phyloP scores from a whole-genome alignment of 2,888 invertebrate genomes.

The Drosophila mimica region DNA sequence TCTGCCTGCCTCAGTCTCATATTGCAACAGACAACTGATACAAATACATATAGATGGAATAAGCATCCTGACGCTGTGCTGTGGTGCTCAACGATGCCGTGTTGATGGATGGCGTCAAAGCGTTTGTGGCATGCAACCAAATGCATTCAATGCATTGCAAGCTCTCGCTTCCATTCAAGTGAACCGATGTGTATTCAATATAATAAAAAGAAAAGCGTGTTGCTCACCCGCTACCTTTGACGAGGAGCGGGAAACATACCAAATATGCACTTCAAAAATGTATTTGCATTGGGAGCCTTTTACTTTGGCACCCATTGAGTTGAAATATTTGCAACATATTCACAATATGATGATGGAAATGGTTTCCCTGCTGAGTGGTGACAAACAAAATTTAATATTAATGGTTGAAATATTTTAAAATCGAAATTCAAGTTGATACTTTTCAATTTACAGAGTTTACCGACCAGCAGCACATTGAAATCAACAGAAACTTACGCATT shows the following conservation, averaged over 20 bases:
- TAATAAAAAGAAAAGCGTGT: constrained; percentile 33
- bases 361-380: background rate
- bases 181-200: constrained; percentile 68
- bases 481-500: background rate
- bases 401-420: background rate
- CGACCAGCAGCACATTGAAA: background rate
- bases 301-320: constrained; percentile 34
- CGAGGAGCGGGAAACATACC: constrained; percentile 8
- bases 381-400: constrained; percentile 48
- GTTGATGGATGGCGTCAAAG: constrained; percentile 68
- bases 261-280: constrained; percentile 61
- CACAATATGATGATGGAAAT: constrained; percentile 40
- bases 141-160: constrained; percentile 39
- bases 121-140: constrained; percentile 58
- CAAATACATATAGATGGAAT: constrained; percentile 8
- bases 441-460: background rate
- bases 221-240: constrained; percentile 1
- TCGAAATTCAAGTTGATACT: background rate
- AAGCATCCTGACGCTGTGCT: constrained; percentile 24
- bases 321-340: constrained; percentile 58
- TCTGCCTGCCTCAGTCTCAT: background rate
- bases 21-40: constrained; percentile 31
- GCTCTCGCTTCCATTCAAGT: constrained; percentile 58
- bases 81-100: constrained; percentile 29
- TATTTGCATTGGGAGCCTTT: constrained; percentile 39